Evolutionary conservation across 1,140 invertebrate species (phyloP).

Genomic region (Diachasma alloeum): DNA sequence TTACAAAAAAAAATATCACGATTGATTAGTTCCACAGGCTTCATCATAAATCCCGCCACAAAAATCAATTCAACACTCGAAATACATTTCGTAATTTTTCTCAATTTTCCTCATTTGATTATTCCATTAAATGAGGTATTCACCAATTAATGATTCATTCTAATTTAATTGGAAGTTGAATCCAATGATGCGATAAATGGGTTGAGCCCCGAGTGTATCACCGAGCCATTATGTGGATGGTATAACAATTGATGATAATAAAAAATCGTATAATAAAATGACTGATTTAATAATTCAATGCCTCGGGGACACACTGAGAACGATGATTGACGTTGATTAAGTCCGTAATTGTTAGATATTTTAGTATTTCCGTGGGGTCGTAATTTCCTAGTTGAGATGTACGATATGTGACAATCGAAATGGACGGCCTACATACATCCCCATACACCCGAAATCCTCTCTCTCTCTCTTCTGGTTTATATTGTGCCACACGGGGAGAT

Average conservation of each 20-base stretch:
- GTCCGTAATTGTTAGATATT: background rate
- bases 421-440: constrained; percentile 14
- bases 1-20: too few relatives aligned
- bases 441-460: background rate
- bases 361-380: constrained; percentile 18
- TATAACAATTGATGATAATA: background rate
- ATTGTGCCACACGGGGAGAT: background rate
- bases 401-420: constrained; percentile 15
- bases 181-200: too few relatives aligned
- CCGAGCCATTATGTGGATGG: background rate
- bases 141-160: too few relatives aligned
- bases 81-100: too few relatives aligned
- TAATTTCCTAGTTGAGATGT: constrained; percentile 21
- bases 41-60: too few relatives aligned
- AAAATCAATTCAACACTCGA: too few relatives aligned
- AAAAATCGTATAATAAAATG: background rate
- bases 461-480: background rate
- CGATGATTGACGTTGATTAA: constrained; percentile 1
- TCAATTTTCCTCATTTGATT: too few relatives aligned
- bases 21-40: too few relatives aligned
- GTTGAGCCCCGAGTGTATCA: too few relatives aligned
- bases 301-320: background rate
- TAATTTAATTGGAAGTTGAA: too few relatives aligned
- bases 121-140: too few relatives aligned
- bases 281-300: background rate